These are phyloP conservation scores for Drosophila diplacantha DNA, from an alignment of 2,888 invertebrate genomes.

Conservation along the genomic window DNA sequence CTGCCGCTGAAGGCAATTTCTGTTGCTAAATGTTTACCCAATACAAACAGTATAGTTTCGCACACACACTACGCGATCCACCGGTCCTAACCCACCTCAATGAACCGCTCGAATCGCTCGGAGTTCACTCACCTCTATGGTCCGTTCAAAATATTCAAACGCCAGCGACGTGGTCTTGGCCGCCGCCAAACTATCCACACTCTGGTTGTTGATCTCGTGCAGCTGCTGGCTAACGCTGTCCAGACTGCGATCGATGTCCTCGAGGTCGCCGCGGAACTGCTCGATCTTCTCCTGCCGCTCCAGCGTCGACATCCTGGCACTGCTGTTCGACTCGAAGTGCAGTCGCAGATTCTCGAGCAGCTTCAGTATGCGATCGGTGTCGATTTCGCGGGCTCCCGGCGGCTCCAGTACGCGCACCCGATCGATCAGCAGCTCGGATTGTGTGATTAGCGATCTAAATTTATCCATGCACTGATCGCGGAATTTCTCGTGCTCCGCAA, in stretches of 20 bases:
- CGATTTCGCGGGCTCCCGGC: constrained; percentile 82
- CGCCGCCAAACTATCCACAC: constrained; percentile 84
- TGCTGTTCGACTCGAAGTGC: constrained; percentile 83
- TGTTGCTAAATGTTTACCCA: constrained; percentile 11
- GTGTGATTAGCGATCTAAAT: constrained; percentile 82
- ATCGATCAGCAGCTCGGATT: constrained; percentile 83
- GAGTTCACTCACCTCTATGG: constrained; percentile 82
- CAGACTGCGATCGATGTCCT: constrained; percentile 84
- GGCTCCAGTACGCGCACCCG: constrained; percentile 86
- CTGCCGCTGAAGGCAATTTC: background rate
- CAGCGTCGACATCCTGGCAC: constrained; percentile 81
- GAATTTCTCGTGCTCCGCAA: constrained; percentile 83
- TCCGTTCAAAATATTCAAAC: constrained; percentile 87
- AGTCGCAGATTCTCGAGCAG: constrained; percentile 81
- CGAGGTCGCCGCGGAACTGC: constrained; percentile 84
- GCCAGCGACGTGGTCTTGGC: constrained; percentile 85
- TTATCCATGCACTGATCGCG: constrained; percentile 83
- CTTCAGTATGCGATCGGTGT: constrained; percentile 83
- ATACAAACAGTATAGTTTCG: constrained; percentile 5
- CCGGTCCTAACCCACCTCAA: constrained; percentile 28
- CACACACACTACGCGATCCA: background rate
- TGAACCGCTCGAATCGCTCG: background rate
- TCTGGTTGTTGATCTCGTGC: constrained; percentile 82
- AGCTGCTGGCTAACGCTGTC: constrained; percentile 83
- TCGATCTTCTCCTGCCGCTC: constrained; percentile 84